phyloP scores from a whole-genome alignment of 1,140 invertebrate species.

The Calosoma granatense region DNA sequence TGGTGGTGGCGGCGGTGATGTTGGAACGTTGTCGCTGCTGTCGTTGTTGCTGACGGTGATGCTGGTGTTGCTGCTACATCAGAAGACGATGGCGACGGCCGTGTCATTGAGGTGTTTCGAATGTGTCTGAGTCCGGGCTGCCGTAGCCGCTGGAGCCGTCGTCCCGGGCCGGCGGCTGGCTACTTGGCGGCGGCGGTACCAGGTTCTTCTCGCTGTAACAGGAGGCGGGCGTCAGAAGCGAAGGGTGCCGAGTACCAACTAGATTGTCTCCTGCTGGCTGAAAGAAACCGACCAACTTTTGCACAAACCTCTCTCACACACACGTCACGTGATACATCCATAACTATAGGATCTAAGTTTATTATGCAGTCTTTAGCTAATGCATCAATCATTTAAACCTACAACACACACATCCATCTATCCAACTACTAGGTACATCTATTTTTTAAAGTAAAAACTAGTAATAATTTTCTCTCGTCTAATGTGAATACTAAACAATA shows the following conservation, averaged over 20 bases:
- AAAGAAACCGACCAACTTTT: constrained; percentile 28
- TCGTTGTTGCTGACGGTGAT: too few species aligned
- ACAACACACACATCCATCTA: too few species aligned
- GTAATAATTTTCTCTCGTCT: too few species aligned
- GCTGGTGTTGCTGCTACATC: neutral
- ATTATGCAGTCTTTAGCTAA: too few species aligned
- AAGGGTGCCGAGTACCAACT: constrained; percentile 17
- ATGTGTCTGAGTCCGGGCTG: constrained; percentile 50
- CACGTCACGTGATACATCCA: too few species aligned
- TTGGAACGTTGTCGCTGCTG: too few species aligned
- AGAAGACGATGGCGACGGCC: neutral
- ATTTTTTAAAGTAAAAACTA: too few species aligned
- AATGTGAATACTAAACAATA: too few species aligned
- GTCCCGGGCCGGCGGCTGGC: constrained; percentile 35
- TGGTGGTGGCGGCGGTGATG: neutral
- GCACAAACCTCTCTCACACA: neutral
- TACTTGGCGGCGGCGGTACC: constrained; percentile 39
- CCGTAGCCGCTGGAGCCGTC: constrained; percentile 51
- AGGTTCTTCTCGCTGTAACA: constrained; percentile 37
- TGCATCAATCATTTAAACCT: too few species aligned
- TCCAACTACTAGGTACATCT: too few species aligned
- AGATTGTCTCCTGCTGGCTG: constrained; percentile 34
- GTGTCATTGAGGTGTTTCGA: constrained; percentile 44
- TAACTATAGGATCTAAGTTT: too few species aligned
- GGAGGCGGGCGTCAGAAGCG: constrained; percentile 26